Conservation (phyloP, 2,888 invertebrate species). For the Andricus curvator region DNA sequence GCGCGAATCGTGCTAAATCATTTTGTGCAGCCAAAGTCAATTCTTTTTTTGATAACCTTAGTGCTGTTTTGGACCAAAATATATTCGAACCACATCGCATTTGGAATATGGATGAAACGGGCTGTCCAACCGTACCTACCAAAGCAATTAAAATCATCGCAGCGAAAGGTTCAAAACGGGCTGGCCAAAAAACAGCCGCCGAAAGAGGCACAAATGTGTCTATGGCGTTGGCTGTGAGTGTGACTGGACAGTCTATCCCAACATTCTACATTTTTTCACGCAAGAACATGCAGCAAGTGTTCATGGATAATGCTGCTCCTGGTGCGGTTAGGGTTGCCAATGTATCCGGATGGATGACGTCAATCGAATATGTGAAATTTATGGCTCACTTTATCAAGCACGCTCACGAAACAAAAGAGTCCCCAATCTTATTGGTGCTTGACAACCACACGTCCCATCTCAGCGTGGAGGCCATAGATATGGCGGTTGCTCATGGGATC, state of each 20-base stretch:
- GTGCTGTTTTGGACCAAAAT: too few relatives aligned
- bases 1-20: too few relatives aligned
- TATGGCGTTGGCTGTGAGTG: not conserved
- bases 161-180: slow-evolving; percentile 25
- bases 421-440: slow-evolving; percentile 50
- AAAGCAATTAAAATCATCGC: too few relatives aligned
- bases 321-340: slow-evolving; percentile 56
- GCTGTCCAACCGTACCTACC: too few relatives aligned
- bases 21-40: too few relatives aligned
- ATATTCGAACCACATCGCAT: too few relatives aligned
- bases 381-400: not conserved
- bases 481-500: not conserved
- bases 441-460: slow-evolving; percentile 54
- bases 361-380: slow-evolving; percentile 56
- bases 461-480: slow-evolving; percentile 48
- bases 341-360: slow-evolving; percentile 64
- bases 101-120: too few relatives aligned
- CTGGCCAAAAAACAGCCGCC: slow-evolving; percentile 12
- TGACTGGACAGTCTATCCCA: too few relatives aligned
- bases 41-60: too few relatives aligned
- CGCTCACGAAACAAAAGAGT: not conserved
- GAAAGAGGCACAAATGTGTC: too few relatives aligned
- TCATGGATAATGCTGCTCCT: slow-evolving; percentile 52
- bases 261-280: not conserved
- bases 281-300: slow-evolving; percentile 51